phyloP scores from a whole-genome alignment of 2,888 invertebrate species.

The Dione vanillae region DNA sequence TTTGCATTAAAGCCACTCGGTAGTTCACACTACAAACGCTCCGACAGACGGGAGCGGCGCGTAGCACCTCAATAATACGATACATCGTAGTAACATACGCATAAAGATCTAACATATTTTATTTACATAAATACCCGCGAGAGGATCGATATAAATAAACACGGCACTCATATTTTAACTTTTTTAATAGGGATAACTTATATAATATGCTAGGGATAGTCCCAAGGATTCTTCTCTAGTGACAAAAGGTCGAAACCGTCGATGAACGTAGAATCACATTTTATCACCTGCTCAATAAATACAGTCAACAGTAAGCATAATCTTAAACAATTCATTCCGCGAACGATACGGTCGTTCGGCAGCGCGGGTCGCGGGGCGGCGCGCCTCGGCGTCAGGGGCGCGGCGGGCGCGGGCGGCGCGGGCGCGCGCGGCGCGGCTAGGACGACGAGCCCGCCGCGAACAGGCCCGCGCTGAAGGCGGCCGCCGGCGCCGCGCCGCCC shows the following conservation, averaged over 20 bases:
- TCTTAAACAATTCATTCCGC: constrained; percentile 81
- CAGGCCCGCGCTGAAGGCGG: constrained; percentile 72
- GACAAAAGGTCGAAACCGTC: constrained; percentile 80
- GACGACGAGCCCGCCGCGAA: constrained; percentile 81
- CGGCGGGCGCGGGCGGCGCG: constrained; percentile 50
- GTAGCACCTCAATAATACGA: constrained; percentile 24
- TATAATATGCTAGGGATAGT: constrained; percentile 83
- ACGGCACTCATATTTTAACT: constrained; percentile 64
- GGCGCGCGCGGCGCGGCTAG: constrained; percentile 79
- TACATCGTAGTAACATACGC: constrained; percentile 20
- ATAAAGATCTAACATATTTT: constrained; percentile 15
- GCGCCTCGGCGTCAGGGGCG: constrained; percentile 52
- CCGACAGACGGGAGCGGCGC: not conserved
- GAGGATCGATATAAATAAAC: constrained; percentile 43
- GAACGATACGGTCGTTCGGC: constrained; percentile 81
- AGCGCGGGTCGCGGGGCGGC: constrained; percentile 51
- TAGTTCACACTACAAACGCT: constrained; percentile 17
- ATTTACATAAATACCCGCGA: constrained; percentile 35
- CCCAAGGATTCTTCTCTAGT: constrained; percentile 80
- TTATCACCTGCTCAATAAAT: constrained; percentile 83
- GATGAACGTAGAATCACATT: constrained; percentile 80
- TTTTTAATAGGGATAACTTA: constrained; percentile 84
- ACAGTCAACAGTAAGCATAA: constrained; percentile 84
- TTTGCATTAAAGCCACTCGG: constrained; percentile 22
- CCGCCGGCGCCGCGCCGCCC: constrained; percentile 47